Evolutionary conservation across 1,140 invertebrate genomes (phyloP), one percentile per base, ranked within the genome.

Genomic region (Drosophila santomea): DNA sequence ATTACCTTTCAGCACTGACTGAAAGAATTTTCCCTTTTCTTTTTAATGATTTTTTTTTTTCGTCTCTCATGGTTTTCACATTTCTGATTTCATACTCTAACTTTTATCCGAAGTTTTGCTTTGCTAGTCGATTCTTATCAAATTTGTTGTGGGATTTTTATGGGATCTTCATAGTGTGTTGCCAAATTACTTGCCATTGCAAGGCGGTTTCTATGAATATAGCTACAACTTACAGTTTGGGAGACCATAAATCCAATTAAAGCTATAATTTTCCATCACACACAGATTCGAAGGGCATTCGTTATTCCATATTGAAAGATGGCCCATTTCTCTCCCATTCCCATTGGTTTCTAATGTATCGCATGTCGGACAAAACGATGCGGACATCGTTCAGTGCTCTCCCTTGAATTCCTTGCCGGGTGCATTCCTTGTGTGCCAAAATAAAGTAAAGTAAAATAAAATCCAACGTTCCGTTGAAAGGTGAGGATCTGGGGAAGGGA

Each of bases 1-100:
- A 88, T 88, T 88, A 89, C 83, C 83, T 88, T 88, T 88, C 83
- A 88, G 62, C 83, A 61, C 72, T 73, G 67, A 66, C 80, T 58
- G 50, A 57, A 60, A 71, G 63, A 76, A 77, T 80, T 84, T 84
- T 51, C 60, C 64, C 74, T 74, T 73, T 83, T 78, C 61, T 62
- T 76, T 55, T 74, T 63, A 39, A 56, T 75, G 60, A 64, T 35
- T 74, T 48, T 62, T 39, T 17, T 17, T 48, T 51, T 25, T 8
- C 51, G 11, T 52, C 50, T 52, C 14, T 39, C 48, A 36, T 12
- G 10, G 8, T 57, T 38, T 52, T 25, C 43, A 47, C 61, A 57
- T 77, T 81, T 64, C 52, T 45, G 59, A 48, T 61, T 67, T 44
- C 12, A 52, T 79, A 58, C 67, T 38, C 71, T 75, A 8, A 43